Base-by-base conservation (phyloP, 2,797 vertebrate genomes). In the Molossus alvarezi region DNA sequence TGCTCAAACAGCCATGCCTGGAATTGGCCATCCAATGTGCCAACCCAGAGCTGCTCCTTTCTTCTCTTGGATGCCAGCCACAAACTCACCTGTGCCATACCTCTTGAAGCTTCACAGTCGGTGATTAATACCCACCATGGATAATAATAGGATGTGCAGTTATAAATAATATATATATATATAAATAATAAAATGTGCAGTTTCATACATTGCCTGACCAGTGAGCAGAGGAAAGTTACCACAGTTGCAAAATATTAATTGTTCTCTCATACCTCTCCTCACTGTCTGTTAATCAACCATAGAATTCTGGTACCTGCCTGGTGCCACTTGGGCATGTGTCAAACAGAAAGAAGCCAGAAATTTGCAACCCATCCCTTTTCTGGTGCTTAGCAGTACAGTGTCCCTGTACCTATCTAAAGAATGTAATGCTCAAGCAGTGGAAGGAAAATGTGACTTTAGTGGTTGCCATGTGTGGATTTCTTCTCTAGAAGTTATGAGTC, bases 401-500 rank as follows among this genome's bases (percentile, higher is more conserved):
- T 64, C 76, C n/a, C 45, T 51, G 33, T 33, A 90, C 65, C 84
- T 86, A 64, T 62, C 65, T 64, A 73, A 92, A 96, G 64, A 73
- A 94, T 17, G 21, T n/a, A 55, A 48, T 86, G 58, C 51, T 91
- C 51, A 65, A 79, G 57, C 80, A 62, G 29, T n/a, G 33, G 53
- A 37, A 83, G 48, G 53, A 76, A 67, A 93, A 48, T 3, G 51
- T 67, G 84, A 91, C 62, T 93, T 93, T 37, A 12, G 29, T 37
- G 62, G 55, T 13, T 89, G 65, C 88, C 71, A 53, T 95, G 69
- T 75, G 82, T 64, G 53, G 33, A 79, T 95, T 84, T 90, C 82
- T 96, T 91, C 73, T 88, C 51, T 33, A 55, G 53, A 73, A 95
- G 60, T 57, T 69, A 41, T 94, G 97, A 97, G 75, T 95, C 96